Conservation (phyloP, 2,888 invertebrate genomes). For the Adela reaumurella region DNA sequence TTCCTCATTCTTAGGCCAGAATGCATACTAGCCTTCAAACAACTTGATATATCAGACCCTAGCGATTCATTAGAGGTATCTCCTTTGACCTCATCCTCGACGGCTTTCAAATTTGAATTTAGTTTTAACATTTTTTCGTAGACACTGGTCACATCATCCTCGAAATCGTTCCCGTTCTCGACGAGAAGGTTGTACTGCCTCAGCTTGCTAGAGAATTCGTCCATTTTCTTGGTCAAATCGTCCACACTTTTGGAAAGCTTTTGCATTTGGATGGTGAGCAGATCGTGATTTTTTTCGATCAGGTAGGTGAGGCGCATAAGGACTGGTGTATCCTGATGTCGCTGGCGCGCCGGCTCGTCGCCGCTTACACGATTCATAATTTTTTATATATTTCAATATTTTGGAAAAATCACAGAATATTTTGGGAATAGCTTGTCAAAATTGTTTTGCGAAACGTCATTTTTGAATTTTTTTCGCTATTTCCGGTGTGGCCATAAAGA, state of each 20-base stretch:
- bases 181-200: slow-evolving; percentile 24
- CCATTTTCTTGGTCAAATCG: slow-evolving; percentile 22
- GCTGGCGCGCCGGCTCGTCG: too few species aligned
- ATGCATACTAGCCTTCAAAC: not conserved
- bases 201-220: slow-evolving; percentile 28
- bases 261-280: slow-evolving; percentile 29
- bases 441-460: too few species aligned
- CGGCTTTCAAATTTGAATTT: not conserved
- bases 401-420: too few species aligned
- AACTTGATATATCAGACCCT: not conserved
- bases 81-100: not conserved
- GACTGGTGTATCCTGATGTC: too few species aligned
- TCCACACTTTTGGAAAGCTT: slow-evolving; percentile 27
- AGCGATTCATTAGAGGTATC: not conserved
- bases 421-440: too few species aligned
- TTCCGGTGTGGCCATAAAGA: too few species aligned
- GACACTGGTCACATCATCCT: slow-evolving; percentile 22
- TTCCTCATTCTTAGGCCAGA: too few species aligned
- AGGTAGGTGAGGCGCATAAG: too few species aligned
- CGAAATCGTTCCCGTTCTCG: slow-evolving; percentile 24
- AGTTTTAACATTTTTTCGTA: not conserved
- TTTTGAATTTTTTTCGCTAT: too few species aligned
- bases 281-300: slow-evolving; percentile 19
- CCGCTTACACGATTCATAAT: too few species aligned
- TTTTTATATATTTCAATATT: too few species aligned